Evolutionary conservation across 2,797 vertebrate genomes (phyloP), one percentile per base, ranked within the genome.

Genomic region (Serranus cabrilla): DNA sequence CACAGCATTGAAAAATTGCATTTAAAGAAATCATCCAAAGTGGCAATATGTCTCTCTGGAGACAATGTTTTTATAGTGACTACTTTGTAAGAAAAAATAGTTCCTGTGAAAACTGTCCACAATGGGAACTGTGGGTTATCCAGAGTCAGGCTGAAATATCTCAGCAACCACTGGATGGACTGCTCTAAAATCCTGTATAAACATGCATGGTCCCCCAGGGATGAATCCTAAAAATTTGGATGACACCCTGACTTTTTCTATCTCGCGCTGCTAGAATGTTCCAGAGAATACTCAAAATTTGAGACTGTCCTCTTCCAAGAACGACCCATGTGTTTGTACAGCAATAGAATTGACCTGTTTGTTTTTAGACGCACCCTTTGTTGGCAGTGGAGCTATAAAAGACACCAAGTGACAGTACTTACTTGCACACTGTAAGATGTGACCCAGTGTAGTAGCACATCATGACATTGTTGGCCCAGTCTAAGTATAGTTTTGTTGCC

Each of bases 61-160:
- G 54, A 42, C 23, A 43, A 40, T 23, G 51, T 66, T 74, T 59
- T 46, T 25, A 59, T 54, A 47, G 27, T n/a, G 57, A 71, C 18
- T n/a, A 13, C 25, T 64, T 55, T 46, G 17, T 46, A 14, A 51
- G 2, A 23, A 55, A 67, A 27, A 67, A 50, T 18, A 21, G 47
- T 31, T 66, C 8, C 4, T 39, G 27, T 69, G 37, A 45, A 51
- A 54, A 63, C 11, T 52, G 37, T 47, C 8, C n/a, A 37, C n/a
- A 43, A 10, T 57, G 61, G 34, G 47, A 18, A 50, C 50, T 74
- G 40, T 57, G 14, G 12, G 50, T 40, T 21, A 39, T 10, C 14
- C 7, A 14, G 12, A 49, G 2, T 50, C 16, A 62, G 34, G 42
- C 31, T 65, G 20, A 67, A 72, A 37, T 50, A 39, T 50, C 11